Base-by-base conservation (phyloP, 2,797 vertebrate genomes). In the Selene dorsalis region DNA sequence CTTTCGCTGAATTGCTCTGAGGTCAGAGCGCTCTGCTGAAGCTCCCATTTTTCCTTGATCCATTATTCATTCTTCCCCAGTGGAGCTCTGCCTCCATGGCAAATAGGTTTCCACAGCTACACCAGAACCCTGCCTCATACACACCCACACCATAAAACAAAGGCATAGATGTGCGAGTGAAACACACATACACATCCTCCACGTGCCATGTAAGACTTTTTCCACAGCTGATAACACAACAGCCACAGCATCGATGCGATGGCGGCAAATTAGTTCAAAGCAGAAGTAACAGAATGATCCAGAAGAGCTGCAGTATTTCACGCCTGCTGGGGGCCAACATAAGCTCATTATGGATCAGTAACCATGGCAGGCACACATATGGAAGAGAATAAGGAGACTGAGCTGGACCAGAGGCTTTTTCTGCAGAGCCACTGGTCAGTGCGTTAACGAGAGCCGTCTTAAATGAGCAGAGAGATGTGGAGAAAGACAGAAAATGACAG, bases 1-100 rank as follows among this genome's bases (percentile, higher is more conserved):
- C 84, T 78, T 75, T 89, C 73, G 69, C 81, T 88, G 88, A 84
- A 88, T 88, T 16, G 82, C 85, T 91, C 87, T 83, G 82, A 89
- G 90, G 91, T 89, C 91, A 89, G 81, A 84, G 67, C 72, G 76
- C 86, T 89, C 75, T 85, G 84, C 89, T 88, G 88, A 93, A 90
- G 87, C 89, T 91, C 88, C 87, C 80, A 87, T 92, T 93, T 94
- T 93, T 88, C 87, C 86, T 92, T 92, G 88, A 94, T 94, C 89
- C 91, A 94, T 94, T 94, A 94, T 94, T 94, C 91, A 94, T 94
- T 79, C 78, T 87, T 83, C 84, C 91, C 90, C 86, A 83, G 88
- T 82, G 89, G 88, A 90, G 84, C 86, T 82, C 73, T 83, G 87
- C 86, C 90, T 91, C 88, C 67, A 66, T 88, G 90, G 91, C 84